Evolutionary conservation across 2,797 vertebrate species (phyloP).

Genomic region (Sternotherus odoratus): DNA sequence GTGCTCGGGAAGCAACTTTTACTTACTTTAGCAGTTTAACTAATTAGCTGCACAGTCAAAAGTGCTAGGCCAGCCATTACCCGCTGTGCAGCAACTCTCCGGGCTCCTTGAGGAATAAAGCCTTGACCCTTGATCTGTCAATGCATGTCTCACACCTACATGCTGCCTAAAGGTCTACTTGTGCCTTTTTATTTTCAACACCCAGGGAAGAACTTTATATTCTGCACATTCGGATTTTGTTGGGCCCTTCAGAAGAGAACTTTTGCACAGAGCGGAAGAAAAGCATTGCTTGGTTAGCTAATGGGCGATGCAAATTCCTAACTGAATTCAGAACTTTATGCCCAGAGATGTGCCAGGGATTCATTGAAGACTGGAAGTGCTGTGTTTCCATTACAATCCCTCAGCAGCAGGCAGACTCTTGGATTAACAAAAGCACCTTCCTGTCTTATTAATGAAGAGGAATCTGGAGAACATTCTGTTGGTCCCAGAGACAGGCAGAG

Average conservation of each 20-base stretch:
- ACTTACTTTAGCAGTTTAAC: background rate
- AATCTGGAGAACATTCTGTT: background rate
- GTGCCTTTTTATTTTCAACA: background rate
- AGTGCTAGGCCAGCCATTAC: background rate
- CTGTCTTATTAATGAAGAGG: background rate
- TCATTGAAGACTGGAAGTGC: fast-evolving
- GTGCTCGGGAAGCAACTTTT: background rate
- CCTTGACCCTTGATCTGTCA: background rate
- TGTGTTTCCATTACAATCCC: background rate
- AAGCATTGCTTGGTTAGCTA: background rate
- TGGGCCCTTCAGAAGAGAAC: background rate
- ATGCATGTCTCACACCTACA: background rate
- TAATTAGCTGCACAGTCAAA: background rate
- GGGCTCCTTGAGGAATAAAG: background rate
- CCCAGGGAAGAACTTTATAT: background rate
- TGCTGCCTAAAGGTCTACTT: background rate
- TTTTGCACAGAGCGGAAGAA: background rate
- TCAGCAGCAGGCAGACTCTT: background rate
- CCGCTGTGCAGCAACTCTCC: background rate
- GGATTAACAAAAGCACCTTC: fast-evolving
- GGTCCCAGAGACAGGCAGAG: fast-evolving
- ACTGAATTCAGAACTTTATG: background rate
- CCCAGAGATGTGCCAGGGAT: background rate
- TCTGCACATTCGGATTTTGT: background rate
- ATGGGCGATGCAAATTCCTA: background rate